Evolutionary conservation across 1,140 invertebrate genomes (phyloP), one percentile per base, ranked within the genome.

Genomic region (Prorops nasuta): DNA sequence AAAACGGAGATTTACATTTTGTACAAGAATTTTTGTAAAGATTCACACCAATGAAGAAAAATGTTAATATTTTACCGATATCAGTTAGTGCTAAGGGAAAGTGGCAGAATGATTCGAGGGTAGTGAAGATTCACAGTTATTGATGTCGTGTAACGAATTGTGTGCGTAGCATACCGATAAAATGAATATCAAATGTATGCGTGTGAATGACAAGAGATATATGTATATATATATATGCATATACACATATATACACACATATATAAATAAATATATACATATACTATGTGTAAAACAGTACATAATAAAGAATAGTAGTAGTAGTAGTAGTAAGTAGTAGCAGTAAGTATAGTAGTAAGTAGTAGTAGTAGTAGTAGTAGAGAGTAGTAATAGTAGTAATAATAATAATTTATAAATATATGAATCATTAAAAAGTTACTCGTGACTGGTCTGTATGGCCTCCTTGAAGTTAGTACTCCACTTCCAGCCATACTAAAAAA

Each of bases 391-490:
- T 66, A 63, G 64, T 67, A 68, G 64, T 58, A 51, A 59, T 63
- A 68, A 62, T 67, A 71, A 68, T 68, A 70, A 64, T 58, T 57
- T 63, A 69, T 61, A 63, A 68, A 63, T 65, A n/a, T n/a, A 67
- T 69, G 58, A 66, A 78, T 74, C 70, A 64, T 71, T 79, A 69
- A 74, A 66, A 71, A 60, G 77, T 84, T 85, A 85, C 83, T 85
- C 83, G 83, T 88, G 79, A 77, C 78, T 78, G 70, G 80, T 79
- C 68, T 75, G 74, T 83, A 94, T 90, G 80, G 90, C 89, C 85
- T 93, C 89, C 86, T 86, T 90, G 90, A 94, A 94, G 88, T 92
- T 88, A 81, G 89, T 84, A 86, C 90, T 92, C 87, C 89, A 88
- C 84, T 90, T 90, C 91, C 91, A 94, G 83, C 89, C 88, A 85